Base-by-base conservation (phyloP, 2,888 invertebrate species). In the Caprella mutica region DNA sequence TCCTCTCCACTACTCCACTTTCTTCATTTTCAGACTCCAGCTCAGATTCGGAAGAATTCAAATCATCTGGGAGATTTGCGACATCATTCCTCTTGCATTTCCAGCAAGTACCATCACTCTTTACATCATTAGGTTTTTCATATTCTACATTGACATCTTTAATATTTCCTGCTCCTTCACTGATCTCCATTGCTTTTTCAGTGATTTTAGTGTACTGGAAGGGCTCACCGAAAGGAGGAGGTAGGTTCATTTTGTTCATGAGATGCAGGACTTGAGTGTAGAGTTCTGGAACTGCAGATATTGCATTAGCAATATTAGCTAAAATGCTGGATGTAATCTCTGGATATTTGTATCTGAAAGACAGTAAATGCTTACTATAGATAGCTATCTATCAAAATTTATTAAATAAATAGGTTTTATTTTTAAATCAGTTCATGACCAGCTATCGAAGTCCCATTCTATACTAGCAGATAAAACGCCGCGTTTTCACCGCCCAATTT, bases 201-300 rank as follows among this genome's bases (percentile, higher is more conserved):
- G 35, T 53, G 1, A 46, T 9, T 29, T 42, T 30, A 5, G 52
- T 26, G 14, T 57, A n/a, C 3, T 42, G 30, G 6, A 26, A 21
- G 9, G 53, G 38, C 2, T 50, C 29, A 30, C 52, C 59, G 53
- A 94, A 93, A 1, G 94, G 94, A 42, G 84, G 80, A 19, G 86
- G 84, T 50, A 94, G 73, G 71, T 85, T 86, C 90, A 94, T 90
- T 74, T 85, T 86, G 71, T 94, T 94, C 93, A 94, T 93, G 53
- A 94, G 77, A 75, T 94, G 93, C 46, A 94, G 70, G 9, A 85
- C 81, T 69, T 78, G 78, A 1, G 80, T 82, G 70, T 94, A 94
- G 72, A 94, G 86, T 68, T 83, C 81, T 54, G 85, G 84, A 67
- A 87, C 82, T 17, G 79, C 78, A 55, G 83, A 78, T 56, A 94